Evolutionary conservation across 1,140 invertebrate species (phyloP).

Genomic region (Nephila pilipes): DNA sequence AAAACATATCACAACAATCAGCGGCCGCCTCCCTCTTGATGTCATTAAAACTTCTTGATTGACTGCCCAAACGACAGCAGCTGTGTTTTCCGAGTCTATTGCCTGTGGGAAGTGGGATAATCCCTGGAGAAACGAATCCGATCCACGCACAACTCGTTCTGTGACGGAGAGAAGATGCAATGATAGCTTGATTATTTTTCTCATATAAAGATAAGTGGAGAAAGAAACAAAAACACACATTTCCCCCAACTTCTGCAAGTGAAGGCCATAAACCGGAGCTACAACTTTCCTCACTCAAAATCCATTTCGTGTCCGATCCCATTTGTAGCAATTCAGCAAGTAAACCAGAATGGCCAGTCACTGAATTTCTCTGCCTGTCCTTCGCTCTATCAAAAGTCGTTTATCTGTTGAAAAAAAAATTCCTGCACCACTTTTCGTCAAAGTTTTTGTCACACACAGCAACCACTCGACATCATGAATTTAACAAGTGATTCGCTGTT

Average conservation of each 20-base stretch:
- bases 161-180: constrained; percentile 32
- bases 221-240: constrained; percentile 27
- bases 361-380: constrained; percentile 27
- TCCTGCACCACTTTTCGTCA: constrained; percentile 7
- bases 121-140: not conserved
- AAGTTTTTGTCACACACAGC: not conserved
- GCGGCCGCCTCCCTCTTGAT: not conserved
- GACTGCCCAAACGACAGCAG: not conserved
- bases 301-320: not conserved
- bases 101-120: constrained; percentile 38
- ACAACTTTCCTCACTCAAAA: constrained; percentile 58
- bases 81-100: not conserved
- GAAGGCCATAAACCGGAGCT: constrained; percentile 69
- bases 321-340: constrained; percentile 19
- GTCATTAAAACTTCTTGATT: not conserved
- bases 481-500: constrained; percentile 50
- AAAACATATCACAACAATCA: not conserved
- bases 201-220: not conserved
- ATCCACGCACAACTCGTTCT: constrained; percentile 32
- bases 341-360: constrained; percentile 51
- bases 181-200: constrained; percentile 25
- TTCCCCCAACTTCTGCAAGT: not conserved
- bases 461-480: constrained; percentile 52
- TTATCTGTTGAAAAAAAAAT: not conserved
- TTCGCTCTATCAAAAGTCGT: not conserved